Evolutionary conservation across 2,888 invertebrate species (phyloP).

Genomic region (Cantharis rustica): DNA sequence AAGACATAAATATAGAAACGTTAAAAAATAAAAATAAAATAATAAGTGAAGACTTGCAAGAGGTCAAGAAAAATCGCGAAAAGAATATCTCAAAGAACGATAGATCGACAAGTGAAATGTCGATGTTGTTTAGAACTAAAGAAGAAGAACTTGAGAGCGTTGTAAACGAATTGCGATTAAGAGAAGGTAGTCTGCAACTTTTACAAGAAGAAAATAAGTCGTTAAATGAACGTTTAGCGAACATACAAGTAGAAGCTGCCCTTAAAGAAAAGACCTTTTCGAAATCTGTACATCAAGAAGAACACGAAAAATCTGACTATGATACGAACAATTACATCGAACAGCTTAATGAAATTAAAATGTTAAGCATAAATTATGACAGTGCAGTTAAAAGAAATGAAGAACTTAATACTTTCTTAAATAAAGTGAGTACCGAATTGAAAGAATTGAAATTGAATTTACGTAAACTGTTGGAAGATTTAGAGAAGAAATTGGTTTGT

Average conservation of each 20-base stretch:
- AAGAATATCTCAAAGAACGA: background rate
- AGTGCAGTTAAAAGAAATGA: background rate
- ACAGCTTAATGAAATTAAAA: background rate
- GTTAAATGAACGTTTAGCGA: background rate
- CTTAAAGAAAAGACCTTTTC: background rate
- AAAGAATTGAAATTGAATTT: background rate
- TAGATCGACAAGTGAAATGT: background rate
- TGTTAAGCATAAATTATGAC: background rate
- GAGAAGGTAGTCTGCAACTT: background rate
- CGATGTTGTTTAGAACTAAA: background rate
- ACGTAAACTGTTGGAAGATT: background rate
- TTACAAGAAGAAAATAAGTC: background rate
- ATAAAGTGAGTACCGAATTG: background rate
- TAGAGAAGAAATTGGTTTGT: background rate
- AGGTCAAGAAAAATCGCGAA: background rate
- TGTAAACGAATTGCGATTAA: background rate
- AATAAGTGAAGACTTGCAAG: background rate
- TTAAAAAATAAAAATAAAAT: background rate
- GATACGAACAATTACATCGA: background rate
- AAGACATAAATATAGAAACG: background rate
- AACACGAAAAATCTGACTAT: background rate
- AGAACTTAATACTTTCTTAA: background rate
- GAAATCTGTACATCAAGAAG: background rate
- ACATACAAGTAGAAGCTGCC: background rate
- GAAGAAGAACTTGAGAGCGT: background rate